A percentile compares a stretch with the other conserved stretches of the same genome.
phyloP scores from a whole-genome alignment of 2,113 vertebrate genomes.

The Alaudala cheleensis region DNA sequence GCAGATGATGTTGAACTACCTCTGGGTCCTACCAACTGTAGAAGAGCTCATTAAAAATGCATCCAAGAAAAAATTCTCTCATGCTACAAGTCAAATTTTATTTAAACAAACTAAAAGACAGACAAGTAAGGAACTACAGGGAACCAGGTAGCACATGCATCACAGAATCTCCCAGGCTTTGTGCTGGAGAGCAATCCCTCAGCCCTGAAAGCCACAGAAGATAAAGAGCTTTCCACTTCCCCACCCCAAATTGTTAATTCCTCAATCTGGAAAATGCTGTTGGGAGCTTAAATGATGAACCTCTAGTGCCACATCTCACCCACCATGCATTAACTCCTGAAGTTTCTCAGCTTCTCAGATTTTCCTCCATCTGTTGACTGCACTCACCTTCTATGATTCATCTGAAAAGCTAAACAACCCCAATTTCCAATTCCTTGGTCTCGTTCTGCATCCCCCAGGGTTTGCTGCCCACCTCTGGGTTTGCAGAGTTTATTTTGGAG shows the following conservation, averaged over 20 bases:
- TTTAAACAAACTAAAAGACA: neutral
- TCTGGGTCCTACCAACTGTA: neutral
- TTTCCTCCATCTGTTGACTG: neutral
- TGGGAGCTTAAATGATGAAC: neutral
- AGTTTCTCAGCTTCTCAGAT: neutral
- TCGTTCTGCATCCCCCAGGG: neutral
- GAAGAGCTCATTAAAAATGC: conserved; percentile 7
- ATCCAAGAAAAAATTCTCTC: conserved; percentile 19
- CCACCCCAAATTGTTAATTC: neutral
- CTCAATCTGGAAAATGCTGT: neutral
- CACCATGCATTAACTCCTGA: neutral
- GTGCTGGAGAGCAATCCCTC: neutral
- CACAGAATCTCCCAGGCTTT: neutral
- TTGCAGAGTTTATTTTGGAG: neutral
- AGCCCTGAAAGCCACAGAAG: neutral
- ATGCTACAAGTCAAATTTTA: conserved; percentile 21
- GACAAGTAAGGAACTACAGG: neutral
- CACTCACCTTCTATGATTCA: neutral
- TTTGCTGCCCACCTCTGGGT: neutral
- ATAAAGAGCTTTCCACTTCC: neutral
- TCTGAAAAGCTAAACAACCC: neutral
- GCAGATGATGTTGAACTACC: neutral
- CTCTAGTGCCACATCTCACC: neutral
- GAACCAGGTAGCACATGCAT: neutral
- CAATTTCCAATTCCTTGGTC: neutral